Evolutionary conservation across 2,113 vertebrate species (phyloP), one percentile per base, ranked within the genome.

Genomic region (Pogona vitticeps): DNA sequence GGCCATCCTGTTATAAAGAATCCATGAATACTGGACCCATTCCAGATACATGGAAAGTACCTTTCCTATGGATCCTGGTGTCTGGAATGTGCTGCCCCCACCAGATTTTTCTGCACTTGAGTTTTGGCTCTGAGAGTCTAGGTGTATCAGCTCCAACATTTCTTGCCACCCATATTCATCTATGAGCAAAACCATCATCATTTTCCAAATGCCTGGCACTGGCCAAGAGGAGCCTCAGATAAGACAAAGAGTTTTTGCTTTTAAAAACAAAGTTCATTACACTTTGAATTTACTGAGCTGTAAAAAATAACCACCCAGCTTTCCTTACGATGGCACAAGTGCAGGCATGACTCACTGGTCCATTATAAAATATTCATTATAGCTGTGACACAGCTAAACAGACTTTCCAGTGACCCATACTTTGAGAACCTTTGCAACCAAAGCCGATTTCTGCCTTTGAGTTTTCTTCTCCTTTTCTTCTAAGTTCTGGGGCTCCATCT

Each of bases 371-470:
- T 15, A 2, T 76, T n/a, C 0, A 23, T 90, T 86, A 92, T 52
- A 84, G 17, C 20, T 70, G 33, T 23, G 17, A 61, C 38, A 52
- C 52, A 82, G 14, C 14, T 33, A 91, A 90, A 83, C 9, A 0
- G 3, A 5, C 18, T 63, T 75, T 28, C 6, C 28, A 17, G 82
- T 31, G 0, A 1, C 31, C 40, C 68, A 78, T 84, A 85, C 21
- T 89, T 93, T 76, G 1, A 14, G 76, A 61, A 68, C 86, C 14
- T 33, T 72, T 85, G 28, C 31, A 89, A 75, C 71, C 26, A 1
- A 21, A 86, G 76, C 82, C 80, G 18, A 85, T 83, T 86, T 38
- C 1, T 88, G 76, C 86, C 83, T 87, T 68, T 3, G 63, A 80
- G 0, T 1, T 3, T 1, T 82, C 58, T 77, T 81, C 0, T 0